These are phyloP conservation scores for Calameuta filiformis DNA, from an alignment of 2,888 invertebrate genomes.

Conservation along the genomic window DNA sequence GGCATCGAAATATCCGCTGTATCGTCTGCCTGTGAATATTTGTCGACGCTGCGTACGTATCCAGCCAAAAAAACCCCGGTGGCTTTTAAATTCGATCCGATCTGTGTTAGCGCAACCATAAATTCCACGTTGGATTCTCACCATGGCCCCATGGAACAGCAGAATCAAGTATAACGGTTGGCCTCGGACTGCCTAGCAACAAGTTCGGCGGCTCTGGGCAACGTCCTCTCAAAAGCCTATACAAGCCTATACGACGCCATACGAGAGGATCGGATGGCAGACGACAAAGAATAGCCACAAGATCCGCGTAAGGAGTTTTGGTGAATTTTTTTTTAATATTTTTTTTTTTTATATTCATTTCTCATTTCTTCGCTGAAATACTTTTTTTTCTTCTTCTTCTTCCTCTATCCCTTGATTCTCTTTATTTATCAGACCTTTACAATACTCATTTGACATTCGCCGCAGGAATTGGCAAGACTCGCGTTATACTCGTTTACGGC, in stretches of 20 bases:
- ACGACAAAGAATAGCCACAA: background rate
- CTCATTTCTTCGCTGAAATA: background rate
- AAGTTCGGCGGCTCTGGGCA: conserved; percentile 27
- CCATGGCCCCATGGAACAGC: conserved; percentile 15
- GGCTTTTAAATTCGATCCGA: background rate
- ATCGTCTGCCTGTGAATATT: background rate
- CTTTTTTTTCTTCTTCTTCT: background rate
- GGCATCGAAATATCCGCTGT: background rate
- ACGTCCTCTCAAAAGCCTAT: conserved; percentile 6
- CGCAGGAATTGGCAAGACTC: background rate
- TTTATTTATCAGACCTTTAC: background rate
- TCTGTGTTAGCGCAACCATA: background rate
- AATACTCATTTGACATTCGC: background rate
- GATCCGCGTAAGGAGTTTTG: background rate
- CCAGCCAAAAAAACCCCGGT: background rate
- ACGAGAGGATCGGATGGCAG: background rate
- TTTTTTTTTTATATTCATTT: background rate
- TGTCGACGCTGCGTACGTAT: background rate
- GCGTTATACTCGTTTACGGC: background rate
- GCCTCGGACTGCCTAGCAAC: conserved; percentile 50
- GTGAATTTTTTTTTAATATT: background rate
- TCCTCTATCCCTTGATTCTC: background rate
- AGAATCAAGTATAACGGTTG: conserved; percentile 41
- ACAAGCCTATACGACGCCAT: background rate
- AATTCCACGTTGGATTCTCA: background rate